Percentiles rank a stretch among this genome's conserved stretches.
Evolutionary conservation across 2,113 vertebrate species (phyloP).

Genomic region (Gnathonemus echidnorhynchus): DNA sequence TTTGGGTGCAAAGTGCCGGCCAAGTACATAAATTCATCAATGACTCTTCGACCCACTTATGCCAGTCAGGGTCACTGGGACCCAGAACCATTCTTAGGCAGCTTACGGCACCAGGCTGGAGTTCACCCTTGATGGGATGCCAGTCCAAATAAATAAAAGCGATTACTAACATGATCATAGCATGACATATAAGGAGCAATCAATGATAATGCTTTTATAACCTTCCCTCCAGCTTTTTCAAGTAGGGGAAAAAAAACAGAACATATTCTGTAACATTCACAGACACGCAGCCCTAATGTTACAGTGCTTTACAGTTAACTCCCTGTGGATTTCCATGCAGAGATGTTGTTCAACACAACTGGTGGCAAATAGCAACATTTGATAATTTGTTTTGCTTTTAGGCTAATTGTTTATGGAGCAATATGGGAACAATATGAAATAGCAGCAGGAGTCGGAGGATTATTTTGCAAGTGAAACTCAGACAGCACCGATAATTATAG

Average conservation of each 20-base stretch:
- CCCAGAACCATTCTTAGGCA: not conserved
- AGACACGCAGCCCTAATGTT: conserved; percentile 1
- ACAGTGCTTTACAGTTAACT: not conserved
- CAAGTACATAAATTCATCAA: not conserved
- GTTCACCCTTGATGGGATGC: not conserved
- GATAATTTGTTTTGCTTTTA: conserved; percentile 8
- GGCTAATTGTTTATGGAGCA: not conserved
- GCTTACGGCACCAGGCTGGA: not conserved
- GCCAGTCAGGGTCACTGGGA: not conserved
- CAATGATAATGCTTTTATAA: not conserved
- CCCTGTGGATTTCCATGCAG: not conserved
- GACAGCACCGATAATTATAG: conserved; percentile 8
- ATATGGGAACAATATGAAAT: not conserved
- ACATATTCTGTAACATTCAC: not conserved
- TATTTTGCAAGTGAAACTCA: not conserved
- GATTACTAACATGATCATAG: not conserved
- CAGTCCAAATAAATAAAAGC: not conserved
- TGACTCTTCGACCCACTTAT: not conserved
- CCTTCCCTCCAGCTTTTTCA: not conserved
- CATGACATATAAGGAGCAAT: not conserved
- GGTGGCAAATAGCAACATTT: not conserved
- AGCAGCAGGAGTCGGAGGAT: not conserved
- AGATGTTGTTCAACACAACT: not conserved
- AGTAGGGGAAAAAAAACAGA: not conserved
- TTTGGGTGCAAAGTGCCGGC: not conserved